Base-by-base conservation (phyloP, 1,140 invertebrate genomes). In the Rhyzopertha dominica region DNA sequence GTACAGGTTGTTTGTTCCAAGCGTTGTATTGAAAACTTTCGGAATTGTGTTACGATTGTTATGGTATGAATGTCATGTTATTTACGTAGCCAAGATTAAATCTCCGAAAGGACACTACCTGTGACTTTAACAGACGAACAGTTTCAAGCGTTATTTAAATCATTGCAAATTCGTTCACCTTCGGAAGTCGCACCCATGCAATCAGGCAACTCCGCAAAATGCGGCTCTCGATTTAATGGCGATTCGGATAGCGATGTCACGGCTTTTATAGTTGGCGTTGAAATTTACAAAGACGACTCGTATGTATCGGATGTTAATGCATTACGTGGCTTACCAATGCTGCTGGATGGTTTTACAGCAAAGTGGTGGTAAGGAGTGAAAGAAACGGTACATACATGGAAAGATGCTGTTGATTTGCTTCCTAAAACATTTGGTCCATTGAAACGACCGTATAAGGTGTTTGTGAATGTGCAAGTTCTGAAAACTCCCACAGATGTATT, bases 351-450 rank as follows among this genome's bases (percentile, higher is more conserved):
- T 10, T 32, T 64, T 3, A 69, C 70, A 4, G 65, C 65, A 1
- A 67, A 59, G 2, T 71, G 69, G 68, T 72, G 66, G 66, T 61
- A 67, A 36, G 68, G 67, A 35, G 35, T 19, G 5, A 19, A 37
- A 5, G 17, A 14, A 10, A 8, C 8, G n/a, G 17, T 37, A 37
- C 5, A 5, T 17, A 9, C 4, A 19, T 19, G 3, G 28, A 12
- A 47, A 16, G 10, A 23, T 14, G 31, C 31, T 8, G 16, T 32
- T 32, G 13, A 5, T 7, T 7, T 32, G 7, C 13, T 32, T 10
- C 8, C 7, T 10, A 13, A 8, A 10, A 13, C 13, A 14, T 32
- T 32, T 32, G 31, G 31, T 10, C 31, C 31, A 32, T 10, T 10
- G 31, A 32, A 32, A 32, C 31, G 9, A 10, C 9, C 31, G 13